A percentile compares a stretch with the other conserved stretches of the same genome.
Evolutionary conservation across 1,140 invertebrate species (phyloP).

Genomic region (Achatina immaculata): DNA sequence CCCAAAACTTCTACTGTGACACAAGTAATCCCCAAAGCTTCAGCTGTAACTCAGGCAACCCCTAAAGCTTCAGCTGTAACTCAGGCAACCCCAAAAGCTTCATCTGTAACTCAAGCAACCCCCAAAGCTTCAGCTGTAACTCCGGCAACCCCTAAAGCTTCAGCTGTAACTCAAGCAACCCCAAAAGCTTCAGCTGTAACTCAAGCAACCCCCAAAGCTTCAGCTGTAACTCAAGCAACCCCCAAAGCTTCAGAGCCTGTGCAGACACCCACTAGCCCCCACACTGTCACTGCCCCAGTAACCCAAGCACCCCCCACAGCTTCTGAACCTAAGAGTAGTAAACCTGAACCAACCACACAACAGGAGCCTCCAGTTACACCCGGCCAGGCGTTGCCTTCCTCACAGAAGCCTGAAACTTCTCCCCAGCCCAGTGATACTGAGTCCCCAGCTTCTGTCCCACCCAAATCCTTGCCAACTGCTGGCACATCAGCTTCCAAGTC

Average conservation of each 20-base stretch:
- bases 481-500: constrained; percentile 27
- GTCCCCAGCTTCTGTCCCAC: constrained; percentile 15
- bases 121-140: background rate
- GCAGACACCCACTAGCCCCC: background rate
- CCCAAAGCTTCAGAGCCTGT: background rate
- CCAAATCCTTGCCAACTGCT: constrained; percentile 29
- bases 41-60: background rate
- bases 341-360: background rate
- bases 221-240: background rate
- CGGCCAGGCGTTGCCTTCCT: background rate
- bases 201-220: background rate
- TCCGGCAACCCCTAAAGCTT: background rate
- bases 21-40: background rate
- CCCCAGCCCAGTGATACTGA: background rate
- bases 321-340: background rate
- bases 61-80: background rate
- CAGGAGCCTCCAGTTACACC: background rate
- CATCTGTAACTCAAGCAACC: too few relatives aligned
- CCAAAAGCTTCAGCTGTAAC: background rate
- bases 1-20: background rate
- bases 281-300: background rate
- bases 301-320: background rate
- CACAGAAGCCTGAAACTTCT: constrained; percentile 1
- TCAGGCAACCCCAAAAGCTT: background rate
- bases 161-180: background rate